Base-by-base conservation (phyloP, 2,113 vertebrate species). In the Sinosuthora webbiana region DNA sequence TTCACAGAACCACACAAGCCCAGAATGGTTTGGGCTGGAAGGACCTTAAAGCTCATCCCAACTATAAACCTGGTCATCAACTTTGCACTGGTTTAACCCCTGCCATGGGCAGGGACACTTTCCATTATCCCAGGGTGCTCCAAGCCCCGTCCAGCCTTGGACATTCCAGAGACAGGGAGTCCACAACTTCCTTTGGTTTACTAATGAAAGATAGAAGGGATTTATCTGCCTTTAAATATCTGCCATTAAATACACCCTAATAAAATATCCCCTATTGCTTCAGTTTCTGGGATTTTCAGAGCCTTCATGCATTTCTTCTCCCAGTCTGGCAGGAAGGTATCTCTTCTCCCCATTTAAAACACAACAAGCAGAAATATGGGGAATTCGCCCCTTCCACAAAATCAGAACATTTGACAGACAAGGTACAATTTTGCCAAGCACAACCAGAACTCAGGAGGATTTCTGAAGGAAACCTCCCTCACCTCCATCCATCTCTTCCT, bases 61-160 rank as follows among this genome's bases (percentile, higher is more conserved):
- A 0, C 3, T 22, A 15, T 14, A 31, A 68, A 59, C 13, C 0
- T 76, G 37, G 8, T 6, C 25, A 68, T 37, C 14, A 59, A 0
- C 4, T 68, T 27, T 44, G 3, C 17, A 2, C 6, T 67, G 14
- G 9, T 25, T 50, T 28, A 60, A 4, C 2, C 27, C 9, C 16
- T n/a, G 12, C 27, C 44, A 44, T 6, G 5, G 6, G 15, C 22
- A 74, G 22, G 22, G 28, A 60, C 39, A 52, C 60, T 15, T 76
- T 53, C 41, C 55, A 55, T 4, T 23, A 16, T 13, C 24, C 47
- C 63, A 69, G 14, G 3, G 0, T 62, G 17, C 17, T 69, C 41
- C n/a, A 89, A 62, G 7, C 15, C 13, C 30, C 2, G 0, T 27
- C 70, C 71, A 42, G 24, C 62, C 22, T 69, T 31, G 55, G 20